Conservation (phyloP, 2,797 vertebrate genomes). For the Otolemur crassicaudatus region DNA sequence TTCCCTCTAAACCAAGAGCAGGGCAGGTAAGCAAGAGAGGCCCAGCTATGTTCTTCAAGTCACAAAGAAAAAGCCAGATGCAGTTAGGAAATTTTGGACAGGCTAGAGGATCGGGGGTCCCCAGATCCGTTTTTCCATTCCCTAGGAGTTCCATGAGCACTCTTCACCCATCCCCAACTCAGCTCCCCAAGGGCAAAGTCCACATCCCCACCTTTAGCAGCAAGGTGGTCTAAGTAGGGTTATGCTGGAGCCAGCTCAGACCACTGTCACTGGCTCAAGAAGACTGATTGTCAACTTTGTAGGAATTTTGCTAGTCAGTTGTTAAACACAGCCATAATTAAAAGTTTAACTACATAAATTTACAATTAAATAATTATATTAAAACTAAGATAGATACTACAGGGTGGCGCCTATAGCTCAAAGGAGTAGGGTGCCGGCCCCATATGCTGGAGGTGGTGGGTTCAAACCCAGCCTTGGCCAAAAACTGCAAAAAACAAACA, state of each 20-base stretch:
- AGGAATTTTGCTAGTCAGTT: neutral
- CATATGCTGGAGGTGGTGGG: no score
- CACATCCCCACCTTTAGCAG: no score
- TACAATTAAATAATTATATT: neutral
- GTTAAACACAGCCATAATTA: neutral
- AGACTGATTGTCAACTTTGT: neutral
- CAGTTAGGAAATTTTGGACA: neutral
- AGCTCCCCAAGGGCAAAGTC: neutral
- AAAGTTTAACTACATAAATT: neutral
- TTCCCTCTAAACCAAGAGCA: neutral
- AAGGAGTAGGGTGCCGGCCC: no score
- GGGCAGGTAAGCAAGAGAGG: neutral
- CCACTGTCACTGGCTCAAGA: rapidly evolving
- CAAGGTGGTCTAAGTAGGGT: neutral
- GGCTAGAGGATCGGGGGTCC: neutral
- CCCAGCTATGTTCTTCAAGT: neutral
- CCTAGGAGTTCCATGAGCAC: neutral
- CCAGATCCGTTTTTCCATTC: no score
- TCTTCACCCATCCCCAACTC: neutral
- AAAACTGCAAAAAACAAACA: no score
- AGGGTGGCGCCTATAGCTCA: no score
- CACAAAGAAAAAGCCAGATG: neutral
- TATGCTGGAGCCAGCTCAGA: neutral
- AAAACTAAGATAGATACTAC: neutral
- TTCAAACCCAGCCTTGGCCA: no score